Percentiles rank a stretch among this genome's conserved stretches.
phyloP scores from a whole-genome alignment of 2,888 invertebrate species.

The Criorhina ranunculi region DNA sequence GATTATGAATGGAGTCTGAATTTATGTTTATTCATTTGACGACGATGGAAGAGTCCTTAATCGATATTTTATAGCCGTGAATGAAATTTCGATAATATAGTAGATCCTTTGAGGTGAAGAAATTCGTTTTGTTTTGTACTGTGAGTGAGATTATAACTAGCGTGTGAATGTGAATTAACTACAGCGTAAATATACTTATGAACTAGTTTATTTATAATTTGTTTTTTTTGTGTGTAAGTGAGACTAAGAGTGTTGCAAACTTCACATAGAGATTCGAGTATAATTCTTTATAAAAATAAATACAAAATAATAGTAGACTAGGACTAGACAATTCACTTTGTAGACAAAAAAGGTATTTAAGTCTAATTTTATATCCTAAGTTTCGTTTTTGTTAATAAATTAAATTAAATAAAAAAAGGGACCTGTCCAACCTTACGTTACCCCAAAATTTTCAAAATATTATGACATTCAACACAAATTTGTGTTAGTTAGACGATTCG shows the following conservation, averaged over 20 bases:
- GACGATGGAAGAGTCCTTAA: constrained; percentile 79
- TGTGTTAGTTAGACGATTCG: too few species aligned
- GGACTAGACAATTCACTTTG: background rate
- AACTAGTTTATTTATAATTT: constrained; percentile 40
- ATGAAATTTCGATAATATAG: constrained; percentile 77
- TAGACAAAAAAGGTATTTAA: background rate
- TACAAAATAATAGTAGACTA: constrained; percentile 28
- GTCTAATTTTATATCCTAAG: background rate
- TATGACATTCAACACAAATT: background rate
- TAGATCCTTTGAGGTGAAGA: constrained; percentile 71
- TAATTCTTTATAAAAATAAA: constrained; percentile 1
- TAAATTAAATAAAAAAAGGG: constrained; percentile 26
- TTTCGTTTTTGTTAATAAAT: background rate
- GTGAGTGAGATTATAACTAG: constrained; percentile 69
- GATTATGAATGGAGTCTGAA: constrained; percentile 44
- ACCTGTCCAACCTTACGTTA: constrained; percentile 63
- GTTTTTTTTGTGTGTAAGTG: constrained; percentile 31
- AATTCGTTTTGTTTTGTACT: constrained; percentile 56
- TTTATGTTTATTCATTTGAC: constrained; percentile 51
- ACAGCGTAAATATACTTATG: constrained; percentile 55
- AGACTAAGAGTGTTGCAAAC: constrained; percentile 66
- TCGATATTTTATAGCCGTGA: constrained; percentile 83
- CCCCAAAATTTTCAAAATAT: constrained; percentile 3
- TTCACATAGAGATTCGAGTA: constrained; percentile 68
- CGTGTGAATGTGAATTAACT: constrained; percentile 73